Conservation (phyloP, 2,113 vertebrate species). For the Serinus canaria region DNA sequence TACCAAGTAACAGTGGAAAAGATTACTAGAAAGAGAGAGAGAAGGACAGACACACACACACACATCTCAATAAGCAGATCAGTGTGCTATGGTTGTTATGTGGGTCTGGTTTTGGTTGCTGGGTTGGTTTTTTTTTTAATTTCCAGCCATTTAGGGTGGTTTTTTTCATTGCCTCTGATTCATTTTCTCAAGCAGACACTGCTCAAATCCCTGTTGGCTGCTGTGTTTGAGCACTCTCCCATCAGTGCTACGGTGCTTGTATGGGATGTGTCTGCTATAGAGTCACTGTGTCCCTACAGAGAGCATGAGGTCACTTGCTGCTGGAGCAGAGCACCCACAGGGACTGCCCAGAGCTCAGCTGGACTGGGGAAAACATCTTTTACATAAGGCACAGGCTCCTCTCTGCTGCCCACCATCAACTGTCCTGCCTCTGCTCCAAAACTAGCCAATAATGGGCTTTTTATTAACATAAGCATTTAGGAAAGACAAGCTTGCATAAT, state of each 20-base stretch:
- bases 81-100: neutral
- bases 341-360: neutral
- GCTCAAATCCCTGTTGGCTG: neutral
- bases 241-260: neutral
- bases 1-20: neutral
- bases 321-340: neutral
- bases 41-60: neutral
- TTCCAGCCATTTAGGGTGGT: neutral
- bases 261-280: neutral
- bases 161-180: neutral
- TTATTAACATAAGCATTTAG: neutral
- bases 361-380: neutral
- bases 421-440: neutral
- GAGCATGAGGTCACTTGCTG: slow-evolving; percentile 30
- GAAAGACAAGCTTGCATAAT: neutral
- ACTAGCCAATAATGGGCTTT: neutral
- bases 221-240: neutral
- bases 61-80: neutral
- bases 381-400: neutral
- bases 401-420: neutral
- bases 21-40: neutral
- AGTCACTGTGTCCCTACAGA: neutral
- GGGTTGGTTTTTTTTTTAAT: neutral
- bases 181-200: neutral
- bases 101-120: neutral